Evolutionary conservation across 2,797 vertebrate genomes (phyloP).

Genomic region (Chelonia mydas): DNA sequence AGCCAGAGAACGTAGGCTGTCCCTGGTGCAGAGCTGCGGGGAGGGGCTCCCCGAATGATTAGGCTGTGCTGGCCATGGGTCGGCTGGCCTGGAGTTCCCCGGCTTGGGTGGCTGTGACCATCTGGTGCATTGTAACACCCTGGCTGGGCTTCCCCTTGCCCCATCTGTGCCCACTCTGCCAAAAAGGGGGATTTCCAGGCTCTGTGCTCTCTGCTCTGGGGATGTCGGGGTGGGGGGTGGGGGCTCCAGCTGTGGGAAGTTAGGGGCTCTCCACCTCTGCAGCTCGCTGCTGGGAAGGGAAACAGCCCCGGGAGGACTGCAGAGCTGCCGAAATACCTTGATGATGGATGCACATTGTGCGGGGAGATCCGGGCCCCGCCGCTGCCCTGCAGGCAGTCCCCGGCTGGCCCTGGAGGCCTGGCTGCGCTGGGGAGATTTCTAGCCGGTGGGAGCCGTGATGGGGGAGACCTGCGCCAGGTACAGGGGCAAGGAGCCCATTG

Average conservation of each 20-base stretch:
- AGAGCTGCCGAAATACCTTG: too few species aligned
- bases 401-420: not conserved
- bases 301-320: not conserved
- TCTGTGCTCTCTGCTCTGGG: too few species aligned
- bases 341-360: too few species aligned
- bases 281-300: not conserved
- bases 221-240: rapidly evolving
- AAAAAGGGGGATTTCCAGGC: not conserved
- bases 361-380: not conserved
- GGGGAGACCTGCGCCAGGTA: too few species aligned
- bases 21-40: too few species aligned
- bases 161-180: not conserved
- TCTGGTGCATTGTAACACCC: too few species aligned
- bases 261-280: not conserved
- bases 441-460: too few species aligned
- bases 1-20: too few species aligned
- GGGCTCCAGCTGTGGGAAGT: not conserved
- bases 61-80: too few species aligned
- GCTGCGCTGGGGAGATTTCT: too few species aligned
- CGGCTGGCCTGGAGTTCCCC: not conserved
- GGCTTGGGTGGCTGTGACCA: not conserved
- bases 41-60: too few species aligned
- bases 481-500: too few species aligned
- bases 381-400: not conserved
- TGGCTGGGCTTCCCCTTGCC: not conserved